These are phyloP conservation scores for human DNA, from an alignment of 2,113 vertebrate species.

Conservation along the genomic window DNA sequence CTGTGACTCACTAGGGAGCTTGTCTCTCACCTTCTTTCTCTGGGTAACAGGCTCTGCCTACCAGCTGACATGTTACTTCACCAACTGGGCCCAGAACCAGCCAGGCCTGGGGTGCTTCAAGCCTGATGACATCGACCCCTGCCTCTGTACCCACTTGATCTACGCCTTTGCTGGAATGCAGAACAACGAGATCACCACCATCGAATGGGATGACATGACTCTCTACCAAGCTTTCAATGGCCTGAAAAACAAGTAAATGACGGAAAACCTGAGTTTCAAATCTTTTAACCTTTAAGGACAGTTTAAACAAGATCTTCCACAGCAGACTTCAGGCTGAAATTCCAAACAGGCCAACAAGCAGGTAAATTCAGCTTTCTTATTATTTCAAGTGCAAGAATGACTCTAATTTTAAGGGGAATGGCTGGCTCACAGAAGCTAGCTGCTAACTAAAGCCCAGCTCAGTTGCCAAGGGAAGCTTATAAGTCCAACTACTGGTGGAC, in stretches of 20 bases:
- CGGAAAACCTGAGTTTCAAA: neutral
- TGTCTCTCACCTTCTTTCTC: neutral
- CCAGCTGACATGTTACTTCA: slow-evolving; percentile 92
- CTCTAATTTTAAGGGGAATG: neutral
- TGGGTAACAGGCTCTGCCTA: slow-evolving; percentile 85
- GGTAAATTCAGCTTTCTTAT: neutral
- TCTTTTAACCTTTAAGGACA: neutral
- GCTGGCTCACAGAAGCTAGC: neutral
- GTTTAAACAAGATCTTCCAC: neutral
- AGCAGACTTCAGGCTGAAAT: neutral
- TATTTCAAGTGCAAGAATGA: neutral
- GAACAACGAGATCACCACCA: slow-evolving; percentile 88
- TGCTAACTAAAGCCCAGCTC: neutral
- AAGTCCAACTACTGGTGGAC: neutral
- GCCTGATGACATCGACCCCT: slow-evolving; percentile 88
- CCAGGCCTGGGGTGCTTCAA: slow-evolving; percentile 84
- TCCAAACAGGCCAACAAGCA: neutral
- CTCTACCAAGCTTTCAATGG: slow-evolving; percentile 85
- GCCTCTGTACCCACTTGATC: slow-evolving; percentile 87
- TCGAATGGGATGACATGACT: slow-evolving; percentile 89
- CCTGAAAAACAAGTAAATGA: slow-evolving; percentile 84
- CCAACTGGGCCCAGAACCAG: slow-evolving; percentile 93
- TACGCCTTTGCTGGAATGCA: slow-evolving; percentile 92
- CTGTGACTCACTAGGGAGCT: neutral
- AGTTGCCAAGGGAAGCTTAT: neutral